Conservation (phyloP, 2,113 vertebrate species). For the Procavia capensis region DNA sequence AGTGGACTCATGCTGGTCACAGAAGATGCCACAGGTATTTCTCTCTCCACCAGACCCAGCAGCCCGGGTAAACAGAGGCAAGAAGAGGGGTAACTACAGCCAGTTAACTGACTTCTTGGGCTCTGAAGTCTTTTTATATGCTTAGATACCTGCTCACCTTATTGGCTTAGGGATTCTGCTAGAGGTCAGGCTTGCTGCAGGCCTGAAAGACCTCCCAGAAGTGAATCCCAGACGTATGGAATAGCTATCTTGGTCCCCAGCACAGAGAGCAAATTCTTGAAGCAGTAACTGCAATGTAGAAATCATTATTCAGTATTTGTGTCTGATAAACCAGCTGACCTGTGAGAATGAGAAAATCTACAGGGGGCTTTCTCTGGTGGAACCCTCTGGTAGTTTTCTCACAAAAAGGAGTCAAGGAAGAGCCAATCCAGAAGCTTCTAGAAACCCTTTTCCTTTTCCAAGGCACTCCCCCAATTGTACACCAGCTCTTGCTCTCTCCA, state of each 20-base stretch:
- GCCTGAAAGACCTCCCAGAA: background rate
- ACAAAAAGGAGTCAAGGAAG: background rate
- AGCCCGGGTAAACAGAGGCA: background rate
- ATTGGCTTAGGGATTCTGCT: background rate
- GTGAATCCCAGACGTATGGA: background rate
- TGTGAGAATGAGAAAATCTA: background rate
- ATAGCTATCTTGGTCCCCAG: background rate
- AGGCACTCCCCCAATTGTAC: background rate
- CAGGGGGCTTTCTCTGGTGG: background rate
- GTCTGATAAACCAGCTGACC: background rate
- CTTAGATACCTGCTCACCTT: background rate
- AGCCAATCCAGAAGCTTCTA: background rate
- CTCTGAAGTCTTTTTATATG: background rate
- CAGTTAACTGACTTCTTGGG: background rate
- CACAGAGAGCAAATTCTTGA: background rate
- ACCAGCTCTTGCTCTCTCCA: background rate
- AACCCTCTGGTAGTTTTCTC: background rate
- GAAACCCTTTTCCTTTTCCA: background rate
- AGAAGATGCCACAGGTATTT: background rate
- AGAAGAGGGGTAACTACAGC: rapidly evolving
- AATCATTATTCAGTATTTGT: background rate
- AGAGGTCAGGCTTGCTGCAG: background rate
- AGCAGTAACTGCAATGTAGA: background rate
- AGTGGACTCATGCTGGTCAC: background rate
- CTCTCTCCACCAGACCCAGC: too few species aligned